Evolutionary conservation across 2,888 invertebrate species (phyloP).

Genomic region (Xiphydria camelus): DNA sequence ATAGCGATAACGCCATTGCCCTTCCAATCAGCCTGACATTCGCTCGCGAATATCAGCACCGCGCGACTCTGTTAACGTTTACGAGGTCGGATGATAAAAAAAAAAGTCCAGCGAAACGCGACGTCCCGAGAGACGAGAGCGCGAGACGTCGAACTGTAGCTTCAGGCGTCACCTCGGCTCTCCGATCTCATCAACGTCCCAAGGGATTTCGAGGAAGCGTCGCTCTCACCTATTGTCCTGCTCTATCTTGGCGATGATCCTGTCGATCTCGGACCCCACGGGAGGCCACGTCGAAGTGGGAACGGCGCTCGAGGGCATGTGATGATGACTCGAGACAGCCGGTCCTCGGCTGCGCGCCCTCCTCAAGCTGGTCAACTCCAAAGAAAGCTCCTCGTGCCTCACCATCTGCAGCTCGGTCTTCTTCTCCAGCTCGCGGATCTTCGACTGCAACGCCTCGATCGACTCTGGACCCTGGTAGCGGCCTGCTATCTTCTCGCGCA

Average conservation of each 20-base stretch:
- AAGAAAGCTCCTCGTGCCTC: slow-evolving; percentile 85
- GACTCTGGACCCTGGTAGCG: slow-evolving; percentile 65
- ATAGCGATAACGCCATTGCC: too few species aligned
- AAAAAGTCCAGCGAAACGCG: too few species aligned
- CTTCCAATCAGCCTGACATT: too few species aligned
- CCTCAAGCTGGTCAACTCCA: slow-evolving; percentile 79
- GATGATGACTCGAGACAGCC: slow-evolving; percentile 45
- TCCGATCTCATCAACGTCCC: too few species aligned
- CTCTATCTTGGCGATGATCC: slow-evolving; percentile 94
- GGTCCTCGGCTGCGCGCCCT: slow-evolving; percentile 59
- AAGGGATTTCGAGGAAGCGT: too few species aligned
- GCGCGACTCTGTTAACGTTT: too few species aligned
- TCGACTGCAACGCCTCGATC: slow-evolving; percentile 75
- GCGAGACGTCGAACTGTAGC: too few species aligned
- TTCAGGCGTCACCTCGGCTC: too few species aligned
- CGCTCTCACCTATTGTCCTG: slow-evolving; percentile 63
- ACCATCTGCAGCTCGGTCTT: slow-evolving; percentile 73
- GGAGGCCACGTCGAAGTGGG: slow-evolving; percentile 59
- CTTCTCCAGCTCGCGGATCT: slow-evolving; percentile 88
- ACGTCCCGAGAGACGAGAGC: too few species aligned
- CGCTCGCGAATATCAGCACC: too few species aligned
- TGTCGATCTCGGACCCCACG: slow-evolving; percentile 79
- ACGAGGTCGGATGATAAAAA: too few species aligned
- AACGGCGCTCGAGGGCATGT: slow-evolving; percentile 56
- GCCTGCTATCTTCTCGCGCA: slow-evolving; percentile 62